These are phyloP conservation scores for Recurvirostra avosetta DNA, from an alignment of 2,113 vertebrate genomes.

Conservation along the genomic window DNA sequence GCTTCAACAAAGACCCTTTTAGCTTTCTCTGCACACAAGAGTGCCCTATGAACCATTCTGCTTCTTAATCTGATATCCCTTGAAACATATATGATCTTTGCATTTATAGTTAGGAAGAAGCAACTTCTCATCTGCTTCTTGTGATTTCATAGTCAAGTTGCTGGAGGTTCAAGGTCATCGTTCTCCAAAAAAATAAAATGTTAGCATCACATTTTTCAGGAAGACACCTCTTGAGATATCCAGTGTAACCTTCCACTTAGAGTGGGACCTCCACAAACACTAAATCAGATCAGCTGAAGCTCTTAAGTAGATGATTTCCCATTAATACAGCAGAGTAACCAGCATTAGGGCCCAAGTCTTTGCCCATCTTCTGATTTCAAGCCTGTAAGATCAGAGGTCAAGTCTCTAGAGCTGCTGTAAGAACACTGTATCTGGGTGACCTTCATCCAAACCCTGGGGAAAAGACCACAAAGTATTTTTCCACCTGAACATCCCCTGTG, in stretches of 20 bases:
- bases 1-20: background rate
- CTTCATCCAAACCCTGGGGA: conserved; percentile 55
- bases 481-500: conserved; percentile 33
- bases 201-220: background rate
- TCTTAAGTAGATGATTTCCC: background rate
- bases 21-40: background rate
- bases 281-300: background rate
- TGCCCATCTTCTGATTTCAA: background rate
- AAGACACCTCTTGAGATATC: background rate
- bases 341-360: background rate
- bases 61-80: background rate
- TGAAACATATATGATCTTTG: background rate
- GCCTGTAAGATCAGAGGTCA: background rate
- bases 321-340: background rate
- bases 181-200: background rate
- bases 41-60: background rate
- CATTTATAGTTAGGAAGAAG: background rate
- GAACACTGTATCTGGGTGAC: background rate
- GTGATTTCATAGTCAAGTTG: background rate
- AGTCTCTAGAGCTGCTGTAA: background rate
- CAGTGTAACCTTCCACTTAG: background rate
- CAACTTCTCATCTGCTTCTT: background rate
- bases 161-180: background rate
- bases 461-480: conserved; percentile 48
- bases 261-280: background rate